Conservation (phyloP, 92 coral and sea anemone species). For the Palythoa grandiflora region DNA sequence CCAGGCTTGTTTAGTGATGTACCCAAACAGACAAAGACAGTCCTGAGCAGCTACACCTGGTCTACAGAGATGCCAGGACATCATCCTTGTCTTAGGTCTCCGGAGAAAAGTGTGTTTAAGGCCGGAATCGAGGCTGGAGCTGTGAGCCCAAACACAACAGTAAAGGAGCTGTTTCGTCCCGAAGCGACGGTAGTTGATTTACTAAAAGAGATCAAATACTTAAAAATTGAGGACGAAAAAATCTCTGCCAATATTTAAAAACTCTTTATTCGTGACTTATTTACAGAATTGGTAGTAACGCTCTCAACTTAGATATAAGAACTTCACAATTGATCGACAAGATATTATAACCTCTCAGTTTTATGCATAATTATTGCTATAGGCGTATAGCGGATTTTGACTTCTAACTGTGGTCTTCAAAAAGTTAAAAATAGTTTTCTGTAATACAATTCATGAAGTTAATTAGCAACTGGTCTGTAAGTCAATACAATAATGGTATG, state of each 20-base stretch:
- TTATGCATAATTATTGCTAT: no score
- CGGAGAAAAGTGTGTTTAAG: conserved; percentile 28
- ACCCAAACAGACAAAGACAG: conserved; percentile 55
- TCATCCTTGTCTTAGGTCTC: not conserved
- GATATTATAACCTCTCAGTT: no score
- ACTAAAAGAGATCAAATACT: conserved; percentile 21
- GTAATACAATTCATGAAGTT: no score
- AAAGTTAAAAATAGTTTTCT: no score
- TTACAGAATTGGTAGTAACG: no score
- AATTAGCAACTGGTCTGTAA: no score
- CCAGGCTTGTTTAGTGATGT: conserved; percentile 54
- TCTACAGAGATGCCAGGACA: conserved; percentile 34
- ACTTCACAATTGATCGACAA: no score
- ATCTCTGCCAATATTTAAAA: not conserved
- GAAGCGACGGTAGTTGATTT: conserved; percentile 42
- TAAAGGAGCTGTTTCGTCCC: conserved; percentile 40
- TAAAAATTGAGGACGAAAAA: conserved; percentile 26
- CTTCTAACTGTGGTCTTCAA: no score
- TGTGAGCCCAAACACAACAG: conserved; percentile 12
- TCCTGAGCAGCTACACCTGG: conserved; percentile 44
- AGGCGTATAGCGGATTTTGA: no score
- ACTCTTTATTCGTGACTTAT: not conserved
- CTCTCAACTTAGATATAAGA: no score
- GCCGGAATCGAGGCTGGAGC: conserved; percentile 30
- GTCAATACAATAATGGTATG: no score